A percentile compares a stretch with the other conserved stretches of the same genome.
Conservation (phyloP, 1,140 invertebrate genomes). For the Luehdorfia chinensis region DNA sequence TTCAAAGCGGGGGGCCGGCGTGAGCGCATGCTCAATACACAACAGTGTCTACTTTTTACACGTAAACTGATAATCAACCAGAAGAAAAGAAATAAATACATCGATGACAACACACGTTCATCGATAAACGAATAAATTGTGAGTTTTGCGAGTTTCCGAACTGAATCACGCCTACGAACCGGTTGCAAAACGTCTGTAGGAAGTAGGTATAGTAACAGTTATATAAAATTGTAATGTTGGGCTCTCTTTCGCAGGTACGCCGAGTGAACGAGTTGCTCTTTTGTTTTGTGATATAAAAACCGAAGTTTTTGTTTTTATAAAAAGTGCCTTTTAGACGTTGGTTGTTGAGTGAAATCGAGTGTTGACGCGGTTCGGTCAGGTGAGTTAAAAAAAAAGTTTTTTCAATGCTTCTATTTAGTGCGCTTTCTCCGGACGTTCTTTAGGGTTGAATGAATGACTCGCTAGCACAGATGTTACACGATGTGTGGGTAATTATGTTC, state of each 20-base stretch:
- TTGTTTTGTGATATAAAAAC: slow-evolving; percentile 43
- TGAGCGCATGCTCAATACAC: slow-evolving; percentile 23
- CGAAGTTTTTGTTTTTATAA: slow-evolving; percentile 33
- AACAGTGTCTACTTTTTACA: slow-evolving; percentile 1
- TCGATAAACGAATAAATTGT: slow-evolving; percentile 19
- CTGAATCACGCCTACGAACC: slow-evolving; percentile 25
- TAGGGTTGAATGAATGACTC: slow-evolving; percentile 29
- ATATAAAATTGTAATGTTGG: slow-evolving; percentile 51
- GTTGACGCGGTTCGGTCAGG: slow-evolving; percentile 29
- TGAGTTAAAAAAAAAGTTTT: slow-evolving; percentile 30
- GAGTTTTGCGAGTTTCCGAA: slow-evolving; percentile 19
- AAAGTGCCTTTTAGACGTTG: slow-evolving; percentile 36
- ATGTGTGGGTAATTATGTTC: neutral
- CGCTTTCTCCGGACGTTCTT: slow-evolving; percentile 38
- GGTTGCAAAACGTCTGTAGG: slow-evolving; percentile 32
- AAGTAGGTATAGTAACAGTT: slow-evolving; percentile 43
- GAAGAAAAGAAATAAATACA: slow-evolving; percentile 4
- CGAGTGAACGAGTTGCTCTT: slow-evolving; percentile 19
- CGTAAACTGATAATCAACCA: slow-evolving; percentile 17
- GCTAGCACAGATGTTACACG: neutral
- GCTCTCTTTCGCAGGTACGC: slow-evolving; percentile 46
- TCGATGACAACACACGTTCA: neutral
- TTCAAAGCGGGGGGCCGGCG: slow-evolving; percentile 28
- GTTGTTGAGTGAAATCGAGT: slow-evolving; percentile 47
- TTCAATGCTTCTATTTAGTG: slow-evolving; percentile 19